These are phyloP conservation scores for Tragelaphus strepsiceros DNA, from an alignment of 2,113 vertebrate species.

Conservation along the genomic window DNA sequence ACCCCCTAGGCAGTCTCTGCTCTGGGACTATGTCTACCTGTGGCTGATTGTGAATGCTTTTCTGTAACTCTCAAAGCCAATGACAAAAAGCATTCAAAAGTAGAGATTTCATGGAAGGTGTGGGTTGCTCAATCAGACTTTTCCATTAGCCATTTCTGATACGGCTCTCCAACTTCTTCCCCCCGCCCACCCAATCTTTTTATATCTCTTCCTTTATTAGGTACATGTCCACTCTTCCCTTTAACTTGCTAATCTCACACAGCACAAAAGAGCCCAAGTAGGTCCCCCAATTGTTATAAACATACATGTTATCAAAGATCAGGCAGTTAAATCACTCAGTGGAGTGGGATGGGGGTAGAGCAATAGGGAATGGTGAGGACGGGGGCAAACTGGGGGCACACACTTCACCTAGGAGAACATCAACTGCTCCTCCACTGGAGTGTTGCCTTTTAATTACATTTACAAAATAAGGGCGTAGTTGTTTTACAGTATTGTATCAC, in stretches of 20 bases:
- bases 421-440: accelerated
- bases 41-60: background rate
- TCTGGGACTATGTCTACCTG: background rate
- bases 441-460: background rate
- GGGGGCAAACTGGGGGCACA: background rate
- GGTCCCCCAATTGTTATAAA: background rate
- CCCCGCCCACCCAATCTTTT: background rate
- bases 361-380: background rate
- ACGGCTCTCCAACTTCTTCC: background rate
- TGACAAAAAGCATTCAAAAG: background rate
- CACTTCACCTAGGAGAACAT: background rate
- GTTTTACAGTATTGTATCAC: background rate
- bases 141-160: background rate
- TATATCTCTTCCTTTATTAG: background rate
- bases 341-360: background rate
- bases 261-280: background rate
- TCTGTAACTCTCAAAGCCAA: background rate
- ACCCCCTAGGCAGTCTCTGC: background rate
- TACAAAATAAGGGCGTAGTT: background rate
- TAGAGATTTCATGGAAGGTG: background rate
- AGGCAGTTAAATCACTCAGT: background rate
- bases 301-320: background rate
- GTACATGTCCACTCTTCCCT: background rate
- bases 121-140: background rate
- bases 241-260: too few species aligned